Base-by-base conservation (phyloP, 2,113 vertebrate genomes). In the Gracilinanus agilis region DNA sequence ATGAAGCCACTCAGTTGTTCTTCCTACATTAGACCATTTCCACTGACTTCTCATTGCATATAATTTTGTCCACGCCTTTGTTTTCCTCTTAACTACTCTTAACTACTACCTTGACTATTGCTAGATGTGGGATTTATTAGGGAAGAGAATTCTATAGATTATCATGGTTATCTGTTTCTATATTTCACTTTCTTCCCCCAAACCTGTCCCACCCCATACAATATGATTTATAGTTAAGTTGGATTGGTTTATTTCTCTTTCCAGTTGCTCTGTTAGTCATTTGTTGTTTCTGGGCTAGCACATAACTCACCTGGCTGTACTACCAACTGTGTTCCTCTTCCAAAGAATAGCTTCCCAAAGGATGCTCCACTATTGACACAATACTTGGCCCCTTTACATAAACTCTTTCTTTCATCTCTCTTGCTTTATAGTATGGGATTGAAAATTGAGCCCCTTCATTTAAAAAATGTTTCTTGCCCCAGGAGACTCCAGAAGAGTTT, bases 311-410 rank as follows among this genome's bases (percentile, higher is more conserved):
- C 96, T 90, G 97, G 92, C n/a, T 3, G 4, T 56, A 98, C 25
- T 7, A 54, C 95, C 54, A 98, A 90, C 92, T 40, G 92, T 55
- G 96, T 98, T 92, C 98, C 98, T 93, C 10, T 94, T 83, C 98
- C 97, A 90, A 98, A 98, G 44, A 44, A 93, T 21, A 97, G 91
- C 27, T 27, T 98, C 58, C 34, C 92, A 8, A 95, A 0, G 9
- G 2, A 0, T 29, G 95, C 92, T 10, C 88, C 94, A 90, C 89
- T 44, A 1, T 97, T 54, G 0, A 34, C 94, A 93, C 94, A 96
- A 94, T 96, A 91, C 0, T 0, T 40, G 90, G 25, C 40, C 3
- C n/a, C 90, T 96, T 97, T 97, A 92, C 90, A 40, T 83, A 90
- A 98, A 97, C 91, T 40, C 29, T 55, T 89, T 25, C 2, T 53